Conservation (phyloP, 1,140 invertebrate species). For the Zaprionus capensis region DNA sequence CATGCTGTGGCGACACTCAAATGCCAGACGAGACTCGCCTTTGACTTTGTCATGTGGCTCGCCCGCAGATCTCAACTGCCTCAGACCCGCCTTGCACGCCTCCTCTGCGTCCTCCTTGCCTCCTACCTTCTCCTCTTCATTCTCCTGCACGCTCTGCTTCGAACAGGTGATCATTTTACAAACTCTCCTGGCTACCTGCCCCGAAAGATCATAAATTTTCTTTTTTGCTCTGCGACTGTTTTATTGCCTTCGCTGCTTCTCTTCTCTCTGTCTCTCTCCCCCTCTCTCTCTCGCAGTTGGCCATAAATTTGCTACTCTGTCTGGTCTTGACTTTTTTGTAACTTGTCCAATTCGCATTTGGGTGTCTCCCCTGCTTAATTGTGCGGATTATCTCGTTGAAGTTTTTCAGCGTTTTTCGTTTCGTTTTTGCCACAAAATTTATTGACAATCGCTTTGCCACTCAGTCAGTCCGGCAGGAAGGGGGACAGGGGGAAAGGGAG, state of each 20-base stretch:
- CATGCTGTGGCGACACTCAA: constrained; percentile 79
- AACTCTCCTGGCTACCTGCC: constrained; percentile 69
- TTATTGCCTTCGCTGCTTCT: constrained; percentile 22
- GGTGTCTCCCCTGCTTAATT: constrained; percentile 68
- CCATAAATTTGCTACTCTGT: constrained; percentile 57
- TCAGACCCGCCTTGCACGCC: background rate
- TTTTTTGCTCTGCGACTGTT: constrained; percentile 60
- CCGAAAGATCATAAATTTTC: constrained; percentile 75
- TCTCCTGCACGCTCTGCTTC: constrained; percentile 7
- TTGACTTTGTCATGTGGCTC: constrained; percentile 49
- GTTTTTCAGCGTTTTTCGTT: constrained; percentile 13
- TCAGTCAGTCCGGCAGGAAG: constrained; percentile 43
- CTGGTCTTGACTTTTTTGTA: constrained; percentile 53
- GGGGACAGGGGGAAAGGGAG: constrained; percentile 27
- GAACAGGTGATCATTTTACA: constrained; percentile 79
- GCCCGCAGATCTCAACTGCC: constrained; percentile 31
- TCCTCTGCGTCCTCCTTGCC: background rate
- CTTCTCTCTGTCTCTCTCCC: constrained; percentile 12
- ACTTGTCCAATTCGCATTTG: constrained; percentile 44
- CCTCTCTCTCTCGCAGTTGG: constrained; percentile 35
- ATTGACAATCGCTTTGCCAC: constrained; percentile 69
- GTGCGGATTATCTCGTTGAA: constrained; percentile 72
- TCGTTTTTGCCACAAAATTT: constrained; percentile 62
- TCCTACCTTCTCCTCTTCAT: background rate
- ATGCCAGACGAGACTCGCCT: constrained; percentile 45